Conservation (phyloP, 1,140 invertebrate genomes). For the Himalopsyche phryganea region DNA sequence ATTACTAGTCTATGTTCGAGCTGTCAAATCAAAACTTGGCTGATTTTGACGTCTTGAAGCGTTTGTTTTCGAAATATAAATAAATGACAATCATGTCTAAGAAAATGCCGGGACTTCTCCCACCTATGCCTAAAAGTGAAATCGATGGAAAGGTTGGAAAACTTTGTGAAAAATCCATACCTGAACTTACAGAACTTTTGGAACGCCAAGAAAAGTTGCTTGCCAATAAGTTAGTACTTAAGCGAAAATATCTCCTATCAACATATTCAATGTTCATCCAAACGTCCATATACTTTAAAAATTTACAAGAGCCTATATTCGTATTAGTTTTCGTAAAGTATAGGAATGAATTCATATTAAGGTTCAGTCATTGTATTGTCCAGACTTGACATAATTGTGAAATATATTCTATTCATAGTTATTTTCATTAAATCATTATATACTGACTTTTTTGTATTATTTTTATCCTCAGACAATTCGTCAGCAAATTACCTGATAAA, state of each 20-base stretch:
- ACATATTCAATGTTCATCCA: no score
- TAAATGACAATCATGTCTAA: constrained; percentile 11
- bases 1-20: background rate
- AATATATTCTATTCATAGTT: no score
- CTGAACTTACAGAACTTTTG: constrained; percentile 22
- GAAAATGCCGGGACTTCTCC: constrained; percentile 14
- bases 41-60: constrained; percentile 1
- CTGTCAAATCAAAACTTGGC: no score
- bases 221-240: constrained; percentile 17
- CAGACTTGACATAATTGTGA: no score
- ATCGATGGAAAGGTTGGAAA: constrained; percentile 9
- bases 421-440: background rate
- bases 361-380: no score
- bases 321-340: no score
- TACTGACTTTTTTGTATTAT: no score
- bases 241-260: constrained; percentile 6
- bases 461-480: constrained; percentile 40
- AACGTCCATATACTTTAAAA: no score
- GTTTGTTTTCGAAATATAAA: background rate
- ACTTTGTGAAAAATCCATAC: constrained; percentile 5
- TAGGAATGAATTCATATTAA: no score
- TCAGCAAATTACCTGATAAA: constrained; percentile 62
- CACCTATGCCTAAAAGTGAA: constrained; percentile 12
- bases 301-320: no score
- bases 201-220: constrained; percentile 28